phyloP scores from a whole-genome alignment of 2,888 invertebrate genomes.

The Balanococcus diminutus region DNA sequence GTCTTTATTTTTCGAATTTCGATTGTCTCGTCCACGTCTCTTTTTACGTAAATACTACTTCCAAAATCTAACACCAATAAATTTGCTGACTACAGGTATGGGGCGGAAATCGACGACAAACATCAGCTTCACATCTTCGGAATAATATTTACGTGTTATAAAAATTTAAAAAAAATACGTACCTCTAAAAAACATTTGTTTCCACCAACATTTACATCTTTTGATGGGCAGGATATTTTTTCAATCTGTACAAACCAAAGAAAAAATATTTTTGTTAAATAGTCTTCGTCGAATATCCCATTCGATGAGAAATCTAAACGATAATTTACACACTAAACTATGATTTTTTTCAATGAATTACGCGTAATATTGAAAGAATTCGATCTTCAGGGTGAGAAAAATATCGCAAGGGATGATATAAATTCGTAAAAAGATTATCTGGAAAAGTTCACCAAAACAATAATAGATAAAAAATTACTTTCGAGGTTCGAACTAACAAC shows the following conservation, averaged over 20 bases:
- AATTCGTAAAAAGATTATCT: background rate
- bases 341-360: background rate
- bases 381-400: background rate
- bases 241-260: background rate
- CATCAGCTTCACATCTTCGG: too few relatives aligned
- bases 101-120: too few relatives aligned
- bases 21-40: too few relatives aligned
- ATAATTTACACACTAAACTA: background rate
- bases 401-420: background rate
- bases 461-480: background rate
- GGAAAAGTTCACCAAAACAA: background rate
- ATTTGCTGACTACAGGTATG: too few relatives aligned
- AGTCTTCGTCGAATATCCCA: background rate
- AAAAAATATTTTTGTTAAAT: background rate
- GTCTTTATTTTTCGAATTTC: background rate
- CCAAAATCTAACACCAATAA: too few relatives aligned
- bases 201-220: background rate
- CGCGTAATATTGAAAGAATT: background rate
- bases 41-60: too few relatives aligned
- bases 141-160: background rate
- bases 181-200: background rate
- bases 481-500: too few relatives aligned
- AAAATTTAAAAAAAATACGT: background rate
- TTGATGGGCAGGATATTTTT: background rate
- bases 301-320: background rate